Evolutionary conservation across 2,797 vertebrate genomes (phyloP).

Genomic region (Eupleurogrammus muticus): DNA sequence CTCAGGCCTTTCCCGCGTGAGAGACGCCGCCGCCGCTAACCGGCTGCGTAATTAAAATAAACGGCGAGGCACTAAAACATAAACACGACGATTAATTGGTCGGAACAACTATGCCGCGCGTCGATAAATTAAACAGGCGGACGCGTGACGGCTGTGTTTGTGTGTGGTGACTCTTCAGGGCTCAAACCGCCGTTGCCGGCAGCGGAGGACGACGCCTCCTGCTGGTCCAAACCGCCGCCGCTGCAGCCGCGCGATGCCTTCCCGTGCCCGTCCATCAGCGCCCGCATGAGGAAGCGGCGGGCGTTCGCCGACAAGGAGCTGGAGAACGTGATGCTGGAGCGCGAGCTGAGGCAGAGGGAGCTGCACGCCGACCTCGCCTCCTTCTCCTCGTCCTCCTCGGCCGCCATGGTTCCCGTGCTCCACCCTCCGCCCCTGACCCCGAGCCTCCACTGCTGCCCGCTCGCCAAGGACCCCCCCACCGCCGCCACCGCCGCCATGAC

Average conservation of each 20-base stretch:
- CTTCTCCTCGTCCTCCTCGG: slow-evolving; percentile 41
- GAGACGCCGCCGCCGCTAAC: slow-evolving; percentile 49
- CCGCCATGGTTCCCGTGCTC: slow-evolving; percentile 51
- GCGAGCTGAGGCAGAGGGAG: slow-evolving; percentile 79
- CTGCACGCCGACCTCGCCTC: slow-evolving; percentile 63
- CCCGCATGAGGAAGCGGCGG: slow-evolving; percentile 82
- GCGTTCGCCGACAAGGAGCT: slow-evolving; percentile 86
- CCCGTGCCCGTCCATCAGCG: slow-evolving; percentile 72
- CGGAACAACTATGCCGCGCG: slow-evolving; percentile 17
- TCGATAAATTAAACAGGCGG: slow-evolving; percentile 17
- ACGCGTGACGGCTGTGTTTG: slow-evolving; percentile 25
- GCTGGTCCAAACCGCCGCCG: slow-evolving; percentile 71
- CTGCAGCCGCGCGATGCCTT: slow-evolving; percentile 36
- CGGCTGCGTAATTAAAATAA: slow-evolving; percentile 57
- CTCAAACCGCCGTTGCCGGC: slow-evolving; percentile 58
- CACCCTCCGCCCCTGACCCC: slow-evolving; percentile 68
- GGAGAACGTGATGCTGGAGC: slow-evolving; percentile 83
- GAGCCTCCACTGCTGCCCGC: slow-evolving; percentile 63
- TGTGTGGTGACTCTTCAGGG: slow-evolving; percentile 51
- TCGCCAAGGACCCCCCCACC: slow-evolving; percentile 64
- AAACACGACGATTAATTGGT: slow-evolving; percentile 37
- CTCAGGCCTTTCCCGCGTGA: slow-evolving; percentile 38
- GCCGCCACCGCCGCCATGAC: background rate
- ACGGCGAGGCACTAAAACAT: slow-evolving; percentile 28
- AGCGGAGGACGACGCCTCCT: slow-evolving; percentile 57